Base-by-base conservation (phyloP, 2,797 vertebrate species). In the Malurus leucopterus region DNA sequence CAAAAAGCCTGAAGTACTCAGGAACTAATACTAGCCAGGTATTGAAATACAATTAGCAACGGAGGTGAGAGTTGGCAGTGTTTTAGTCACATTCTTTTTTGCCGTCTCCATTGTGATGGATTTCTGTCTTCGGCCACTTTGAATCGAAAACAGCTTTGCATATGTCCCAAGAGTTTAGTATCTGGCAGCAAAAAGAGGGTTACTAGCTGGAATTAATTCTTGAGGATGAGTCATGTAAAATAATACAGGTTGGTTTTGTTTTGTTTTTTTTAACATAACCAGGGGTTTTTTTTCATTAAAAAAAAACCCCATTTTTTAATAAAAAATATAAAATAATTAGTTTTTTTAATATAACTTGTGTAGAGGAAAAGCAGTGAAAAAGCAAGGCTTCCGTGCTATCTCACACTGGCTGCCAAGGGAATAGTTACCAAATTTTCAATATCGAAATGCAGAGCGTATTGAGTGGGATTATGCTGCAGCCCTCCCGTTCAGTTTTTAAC, bases 391-490 rank as follows among this genome's bases (percentile, higher is more conserved):
- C 11, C 43, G 8, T 8, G 20, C 6, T 53, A 6, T 17, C 11
- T 59, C 34, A 11, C n/a, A 10, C 18, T 47, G 23, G 32, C 30
- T 64, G 38, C 22, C 38, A 27, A 11, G 12, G 46, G 13, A 27
- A 20, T 0, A 34, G 30, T 29, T 58, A 54, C 3, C 0, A 1
- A 0, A 14, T 36, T 50, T 36, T 59, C 8, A 4, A 17, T 43
- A 18, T 0, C 22, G 44, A 36, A 40, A 51, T 4, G 8, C 49
- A 30, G 6, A 21, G 14, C 0, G 2, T 8, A 6, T 6, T 0
- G 11, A 34, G 30, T 4, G 24, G 30, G 36, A 12, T 3, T 20
- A 40, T 3, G n/a, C 59, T 1, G 3, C 9, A 4, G 1, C 12
- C 4, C 12, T 50, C 17, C 24, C 14, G 27, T 11, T 53, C 11